Evolutionary conservation across 2,888 invertebrate species (phyloP).

Genomic region (Sisyra nigra): DNA sequence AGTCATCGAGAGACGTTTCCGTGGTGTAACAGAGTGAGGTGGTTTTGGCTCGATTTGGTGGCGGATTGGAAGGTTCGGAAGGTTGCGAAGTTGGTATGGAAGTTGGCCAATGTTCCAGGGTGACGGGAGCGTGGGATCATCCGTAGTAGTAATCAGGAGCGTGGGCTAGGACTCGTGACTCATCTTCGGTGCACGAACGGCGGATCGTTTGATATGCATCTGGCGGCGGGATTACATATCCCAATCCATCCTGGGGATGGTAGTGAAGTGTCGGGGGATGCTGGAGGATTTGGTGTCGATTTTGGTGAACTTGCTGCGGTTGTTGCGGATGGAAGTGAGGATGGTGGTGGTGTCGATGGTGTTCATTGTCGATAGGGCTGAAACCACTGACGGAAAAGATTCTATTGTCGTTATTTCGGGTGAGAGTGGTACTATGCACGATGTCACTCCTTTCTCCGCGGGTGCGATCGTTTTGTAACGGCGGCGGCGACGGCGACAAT

Average conservation of each 20-base stretch:
- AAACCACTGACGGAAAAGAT: too few species aligned
- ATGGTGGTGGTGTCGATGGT: constrained; percentile 29
- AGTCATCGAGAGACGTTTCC: too few species aligned
- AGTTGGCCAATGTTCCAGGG: too few species aligned
- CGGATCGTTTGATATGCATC: constrained; percentile 24
- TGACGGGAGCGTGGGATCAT: constrained; percentile 33
- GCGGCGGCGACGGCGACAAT: constrained; percentile 22
- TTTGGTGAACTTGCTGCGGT: too few species aligned
- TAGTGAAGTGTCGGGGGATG: constrained; percentile 13
- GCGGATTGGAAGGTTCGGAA: too few species aligned
- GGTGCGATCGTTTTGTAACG: neutral
- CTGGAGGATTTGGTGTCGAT: too few species aligned
- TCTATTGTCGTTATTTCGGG: too few species aligned
- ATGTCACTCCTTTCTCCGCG: constrained; percentile 29
- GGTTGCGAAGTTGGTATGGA: too few species aligned
- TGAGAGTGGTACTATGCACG: constrained; percentile 33
- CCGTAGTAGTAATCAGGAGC: constrained; percentile 59
- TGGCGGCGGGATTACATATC: constrained; percentile 23
- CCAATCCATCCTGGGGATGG: constrained; percentile 21
- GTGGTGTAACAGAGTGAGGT: too few species aligned
- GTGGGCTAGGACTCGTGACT: constrained; percentile 44
- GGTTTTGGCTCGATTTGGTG: too few species aligned
- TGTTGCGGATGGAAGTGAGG: constrained; percentile 21
- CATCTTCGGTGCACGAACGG: constrained; percentile 23
- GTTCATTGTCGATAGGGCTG: too few species aligned